Evolutionary conservation across 2,888 invertebrate species (phyloP), one percentile per base, ranked within the genome.

Genomic region (Nebria salina): DNA sequence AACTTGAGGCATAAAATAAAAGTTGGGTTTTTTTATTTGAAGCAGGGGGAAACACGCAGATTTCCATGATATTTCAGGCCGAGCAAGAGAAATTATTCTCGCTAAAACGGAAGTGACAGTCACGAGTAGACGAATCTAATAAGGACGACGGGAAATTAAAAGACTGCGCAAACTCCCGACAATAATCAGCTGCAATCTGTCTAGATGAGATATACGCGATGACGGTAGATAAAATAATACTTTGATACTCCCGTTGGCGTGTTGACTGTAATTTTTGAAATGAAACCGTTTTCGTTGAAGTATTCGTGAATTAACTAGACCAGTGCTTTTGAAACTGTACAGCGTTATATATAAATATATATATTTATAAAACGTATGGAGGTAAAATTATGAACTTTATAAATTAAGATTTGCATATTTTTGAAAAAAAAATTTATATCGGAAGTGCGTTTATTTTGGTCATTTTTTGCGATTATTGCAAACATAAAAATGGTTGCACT

Each of bases 61-160:
- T 79, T 79, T 79, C 74, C 78, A 79, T 66, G 74, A 74, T 79
- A 74, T 79, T 72, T 54, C 72, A 54, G n/a, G 72, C 42, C 65
- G 68, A 26, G 13, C 15, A 82, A 81, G 20, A n/a, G 82, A 43
- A 77, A 83, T 82, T 76, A 82, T 81, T 76, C 81, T 83, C 78
- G 83, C 81, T 26, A 81, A 76, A 82, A 76, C 78, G 83, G 83
- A 83, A 82, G 83, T 74, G 15, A 15, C 41, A 76, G 78, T 78
- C 78, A 78, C 78, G 81, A 79, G 54, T 54, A 54, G 82, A 82
- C 78, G 82, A 83, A 83, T 83, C 82, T 83, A 83, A 83, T 83
- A 83, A 83, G 81, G 77, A 68, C 77, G 73, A 76, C 82, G 54
- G 83, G 83, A 83, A 83, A 83, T 83, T 83, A 83, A 83, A 83